A percentile compares a stretch with the other conserved stretches of the same genome.
Evolutionary conservation across 2,113 vertebrate species (phyloP).

Genomic region (Zosterops japonicus): DNA sequence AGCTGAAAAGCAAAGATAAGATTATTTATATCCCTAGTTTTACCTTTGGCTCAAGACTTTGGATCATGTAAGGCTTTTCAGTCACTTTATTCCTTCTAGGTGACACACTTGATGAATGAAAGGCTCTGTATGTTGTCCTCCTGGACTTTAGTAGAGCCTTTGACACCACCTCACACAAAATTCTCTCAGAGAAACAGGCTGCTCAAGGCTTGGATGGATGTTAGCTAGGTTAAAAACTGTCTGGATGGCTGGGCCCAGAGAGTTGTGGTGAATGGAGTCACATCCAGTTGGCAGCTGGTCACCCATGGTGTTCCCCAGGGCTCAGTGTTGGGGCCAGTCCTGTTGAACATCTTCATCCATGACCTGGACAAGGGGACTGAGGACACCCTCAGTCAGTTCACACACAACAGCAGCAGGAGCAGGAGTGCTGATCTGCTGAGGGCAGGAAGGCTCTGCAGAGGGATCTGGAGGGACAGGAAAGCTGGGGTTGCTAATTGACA

Average conservation of each 20-base stretch:
- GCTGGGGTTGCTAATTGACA: fast-evolving
- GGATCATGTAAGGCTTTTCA: neutral
- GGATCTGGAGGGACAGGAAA: neutral
- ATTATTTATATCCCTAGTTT: neutral
- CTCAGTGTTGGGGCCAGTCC: neutral
- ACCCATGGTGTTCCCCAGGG: neutral
- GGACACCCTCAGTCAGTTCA: too few relatives aligned
- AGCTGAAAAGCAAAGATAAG: neutral
- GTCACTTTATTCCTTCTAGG: neutral
- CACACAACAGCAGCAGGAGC: fast-evolving
- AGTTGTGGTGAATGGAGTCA: neutral
- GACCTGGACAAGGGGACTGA: neutral
- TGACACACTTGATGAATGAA: neutral
- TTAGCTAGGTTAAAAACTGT: neutral
- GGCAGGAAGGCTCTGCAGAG: neutral
- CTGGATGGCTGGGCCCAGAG: neutral
- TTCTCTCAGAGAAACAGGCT: neutral
- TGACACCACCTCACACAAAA: neutral
- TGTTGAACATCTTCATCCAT: neutral
- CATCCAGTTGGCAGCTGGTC: neutral
- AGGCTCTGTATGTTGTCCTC: neutral
- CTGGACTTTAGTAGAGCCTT: neutral
- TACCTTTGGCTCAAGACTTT: neutral
- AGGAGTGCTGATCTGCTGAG: neutral
- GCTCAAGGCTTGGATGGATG: neutral